phyloP scores from a whole-genome alignment of 1,140 invertebrate species.

The Trichonephila clavata region DNA sequence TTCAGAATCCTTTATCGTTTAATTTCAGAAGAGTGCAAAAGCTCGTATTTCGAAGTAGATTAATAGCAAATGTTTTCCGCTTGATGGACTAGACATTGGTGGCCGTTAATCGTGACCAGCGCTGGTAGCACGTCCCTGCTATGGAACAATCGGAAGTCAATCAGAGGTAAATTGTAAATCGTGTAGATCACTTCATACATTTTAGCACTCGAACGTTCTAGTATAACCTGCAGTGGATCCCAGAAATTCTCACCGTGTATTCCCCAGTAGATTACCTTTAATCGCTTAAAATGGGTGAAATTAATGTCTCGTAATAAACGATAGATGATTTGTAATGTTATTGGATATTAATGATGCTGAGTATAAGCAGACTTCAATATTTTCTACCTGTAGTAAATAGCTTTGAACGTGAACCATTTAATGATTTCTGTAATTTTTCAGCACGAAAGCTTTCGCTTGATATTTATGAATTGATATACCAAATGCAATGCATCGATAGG shows the following conservation, averaged over 20 bases:
- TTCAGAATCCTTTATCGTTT: slow-evolving; percentile 18
- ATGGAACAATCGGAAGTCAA: slow-evolving; percentile 15
- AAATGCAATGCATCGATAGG: too few relatives aligned
- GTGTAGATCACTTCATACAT: background rate
- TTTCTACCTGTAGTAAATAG: too few relatives aligned
- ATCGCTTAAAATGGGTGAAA: background rate
- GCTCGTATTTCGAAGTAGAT: slow-evolving; percentile 32
- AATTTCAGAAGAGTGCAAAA: slow-evolving; percentile 43
- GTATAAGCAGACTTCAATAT: too few relatives aligned
- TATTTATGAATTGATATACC: too few relatives aligned
- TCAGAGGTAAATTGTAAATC: background rate
- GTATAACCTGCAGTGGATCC: background rate
- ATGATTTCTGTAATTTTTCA: too few relatives aligned
- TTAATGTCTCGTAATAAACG: slow-evolving; percentile 27
- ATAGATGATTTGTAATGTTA: too few relatives aligned
- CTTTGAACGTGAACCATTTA: too few relatives aligned
- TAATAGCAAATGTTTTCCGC: slow-evolving; percentile 9
- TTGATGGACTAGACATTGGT: background rate
- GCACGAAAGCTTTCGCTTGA: too few relatives aligned
- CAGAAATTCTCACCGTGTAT: background rate
- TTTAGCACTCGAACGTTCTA: background rate
- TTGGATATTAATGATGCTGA: too few relatives aligned
- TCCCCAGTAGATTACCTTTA: background rate
- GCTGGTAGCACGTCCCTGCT: slow-evolving; percentile 1
- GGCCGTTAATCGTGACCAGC: slow-evolving; percentile 20